A percentile compares a stretch with the other conserved stretches of the same genome.
Evolutionary conservation across 2,888 invertebrate species (phyloP).

Genomic region (Darwinula stevensoni): DNA sequence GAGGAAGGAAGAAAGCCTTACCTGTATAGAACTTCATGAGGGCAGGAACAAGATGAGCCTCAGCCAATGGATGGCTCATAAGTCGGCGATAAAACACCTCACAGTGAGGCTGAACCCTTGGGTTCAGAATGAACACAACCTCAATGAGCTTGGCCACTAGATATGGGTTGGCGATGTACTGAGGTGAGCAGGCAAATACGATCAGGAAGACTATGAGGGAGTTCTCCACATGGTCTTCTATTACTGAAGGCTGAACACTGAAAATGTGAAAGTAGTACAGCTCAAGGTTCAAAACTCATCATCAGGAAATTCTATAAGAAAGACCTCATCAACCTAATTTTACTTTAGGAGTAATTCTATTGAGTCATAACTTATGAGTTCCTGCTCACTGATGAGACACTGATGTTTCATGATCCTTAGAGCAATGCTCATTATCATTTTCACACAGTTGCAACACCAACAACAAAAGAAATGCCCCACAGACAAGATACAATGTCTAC

Average conservation of each 20-base stretch:
- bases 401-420: too few relatives aligned
- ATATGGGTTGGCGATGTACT: conserved; percentile 83
- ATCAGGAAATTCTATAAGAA: conserved; percentile 22
- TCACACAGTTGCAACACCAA: too few relatives aligned
- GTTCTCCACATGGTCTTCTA: conserved; percentile 45
- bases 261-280: too few relatives aligned
- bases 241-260: conserved; percentile 42
- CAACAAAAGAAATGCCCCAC: too few relatives aligned
- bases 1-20: conserved; percentile 11
- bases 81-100: conserved; percentile 15
- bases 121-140: conserved; percentile 27
- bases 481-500: too few relatives aligned
- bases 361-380: too few relatives aligned
- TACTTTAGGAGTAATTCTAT: too few relatives aligned
- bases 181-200: conserved; percentile 60
- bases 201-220: conserved; percentile 63
- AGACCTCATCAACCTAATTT: too few relatives aligned
- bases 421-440: too few relatives aligned
- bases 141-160: conserved; percentile 86
- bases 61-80: conserved; percentile 59
- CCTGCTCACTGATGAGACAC: too few relatives aligned
- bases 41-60: conserved; percentile 49
- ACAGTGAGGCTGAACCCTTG: conserved; percentile 18
- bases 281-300: conserved; percentile 5
- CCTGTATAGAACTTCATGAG: conserved; percentile 91